Evolutionary conservation across 2,888 invertebrate species (phyloP).

Genomic region (Platerodrilus igneus): DNA sequence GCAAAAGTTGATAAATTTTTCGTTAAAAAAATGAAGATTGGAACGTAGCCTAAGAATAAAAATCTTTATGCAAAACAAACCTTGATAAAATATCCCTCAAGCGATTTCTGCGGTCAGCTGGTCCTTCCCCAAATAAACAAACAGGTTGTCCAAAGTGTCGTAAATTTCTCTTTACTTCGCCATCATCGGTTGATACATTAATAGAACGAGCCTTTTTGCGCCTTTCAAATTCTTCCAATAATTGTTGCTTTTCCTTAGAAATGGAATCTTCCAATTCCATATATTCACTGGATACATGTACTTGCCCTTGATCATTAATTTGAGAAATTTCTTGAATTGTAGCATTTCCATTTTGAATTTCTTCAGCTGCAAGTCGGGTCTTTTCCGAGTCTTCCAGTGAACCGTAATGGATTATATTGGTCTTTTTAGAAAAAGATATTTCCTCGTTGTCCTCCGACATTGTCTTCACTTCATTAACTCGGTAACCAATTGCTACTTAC

Average conservation of each 20-base stretch:
- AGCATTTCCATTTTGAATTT: conserved; percentile 59
- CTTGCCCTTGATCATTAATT: conserved; percentile 60
- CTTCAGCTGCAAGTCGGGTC: conserved; percentile 59
- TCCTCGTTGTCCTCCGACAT: conserved; percentile 87
- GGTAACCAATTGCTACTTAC: too few species aligned
- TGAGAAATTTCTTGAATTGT: conserved; percentile 53
- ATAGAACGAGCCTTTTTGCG: conserved; percentile 89
- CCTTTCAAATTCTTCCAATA: conserved; percentile 94
- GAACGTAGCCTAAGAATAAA: too few species aligned
- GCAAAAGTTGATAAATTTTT: too few species aligned
- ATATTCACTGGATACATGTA: conserved; percentile 68
- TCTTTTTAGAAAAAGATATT: conserved; percentile 66
- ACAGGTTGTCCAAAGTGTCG: conserved; percentile 93
- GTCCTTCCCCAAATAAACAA: conserved; percentile 97
- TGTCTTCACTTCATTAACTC: conserved; percentile 53
- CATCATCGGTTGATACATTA: conserved; percentile 97
- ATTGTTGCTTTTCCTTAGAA: conserved; percentile 82
- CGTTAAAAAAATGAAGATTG: too few species aligned
- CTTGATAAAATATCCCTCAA: conserved; percentile 84
- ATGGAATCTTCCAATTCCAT: conserved; percentile 85
- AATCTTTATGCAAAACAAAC: conserved; percentile 42
- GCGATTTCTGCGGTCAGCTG: conserved; percentile 90
- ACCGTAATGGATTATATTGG: conserved; percentile 80
- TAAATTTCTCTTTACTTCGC: conserved; percentile 88
- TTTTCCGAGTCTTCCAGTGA: conserved; percentile 83